Evolutionary conservation across 2,113 vertebrate genomes (phyloP).

Genomic region (Cyphomyrus plagiostoma): DNA sequence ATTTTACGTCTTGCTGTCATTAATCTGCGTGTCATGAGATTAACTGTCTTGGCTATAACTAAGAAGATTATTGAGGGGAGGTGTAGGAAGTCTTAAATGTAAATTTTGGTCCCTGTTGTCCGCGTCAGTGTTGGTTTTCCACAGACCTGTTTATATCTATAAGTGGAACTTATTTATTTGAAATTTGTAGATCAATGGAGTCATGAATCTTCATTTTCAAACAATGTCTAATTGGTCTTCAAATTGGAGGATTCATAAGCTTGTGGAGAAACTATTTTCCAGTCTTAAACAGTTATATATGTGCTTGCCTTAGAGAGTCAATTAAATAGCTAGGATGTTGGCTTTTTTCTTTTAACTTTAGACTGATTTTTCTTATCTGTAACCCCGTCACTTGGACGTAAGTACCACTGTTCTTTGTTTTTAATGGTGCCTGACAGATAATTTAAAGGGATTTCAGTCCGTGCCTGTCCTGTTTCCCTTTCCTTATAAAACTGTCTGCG

Average conservation of each 20-base stretch:
- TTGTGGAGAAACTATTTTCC: slow-evolving; percentile 16
- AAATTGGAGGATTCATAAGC: slow-evolving; percentile 20
- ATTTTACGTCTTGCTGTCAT: slow-evolving; percentile 21
- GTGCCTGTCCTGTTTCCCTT: background rate
- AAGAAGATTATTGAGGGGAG: slow-evolving; percentile 24
- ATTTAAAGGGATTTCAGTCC: background rate
- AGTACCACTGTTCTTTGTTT: background rate
- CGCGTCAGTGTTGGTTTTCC: background rate
- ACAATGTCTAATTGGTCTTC: slow-evolving; percentile 4
- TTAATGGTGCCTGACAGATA: background rate
- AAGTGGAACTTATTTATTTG: slow-evolving; percentile 12
- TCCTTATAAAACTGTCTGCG: background rate
- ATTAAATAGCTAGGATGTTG: slow-evolving; percentile 15
- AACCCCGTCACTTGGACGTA: background rate
- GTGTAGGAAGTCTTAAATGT: background rate
- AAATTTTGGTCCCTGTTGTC: slow-evolving; percentile 1
- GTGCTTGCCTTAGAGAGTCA: slow-evolving; percentile 3
- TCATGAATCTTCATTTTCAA: slow-evolving; percentile 14
- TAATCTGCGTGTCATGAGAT: slow-evolving; percentile 23
- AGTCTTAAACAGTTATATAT: slow-evolving; percentile 21
- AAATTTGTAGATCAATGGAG: slow-evolving; percentile 16
- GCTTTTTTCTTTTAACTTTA: background rate
- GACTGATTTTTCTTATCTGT: slow-evolving; percentile 11
- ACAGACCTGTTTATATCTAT: background rate
- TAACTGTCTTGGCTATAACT: slow-evolving; percentile 17